These are phyloP conservation scores for Labroides dimidiatus DNA, from an alignment of 2,797 vertebrate species.

Conservation along the genomic window DNA sequence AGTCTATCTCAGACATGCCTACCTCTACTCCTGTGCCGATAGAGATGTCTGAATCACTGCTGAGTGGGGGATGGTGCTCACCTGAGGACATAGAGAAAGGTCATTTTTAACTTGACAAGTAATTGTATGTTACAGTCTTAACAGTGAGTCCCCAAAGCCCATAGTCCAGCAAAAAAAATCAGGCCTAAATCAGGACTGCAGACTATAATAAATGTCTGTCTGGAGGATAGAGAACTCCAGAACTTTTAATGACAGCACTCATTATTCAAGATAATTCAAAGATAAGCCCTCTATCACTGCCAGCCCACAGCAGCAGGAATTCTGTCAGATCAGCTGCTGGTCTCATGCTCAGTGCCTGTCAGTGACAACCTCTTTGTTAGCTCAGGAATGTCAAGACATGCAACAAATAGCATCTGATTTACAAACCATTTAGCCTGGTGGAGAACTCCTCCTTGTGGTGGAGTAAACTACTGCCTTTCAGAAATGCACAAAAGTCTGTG, in stretches of 20 bases:
- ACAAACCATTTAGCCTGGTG: slow-evolving; percentile 21
- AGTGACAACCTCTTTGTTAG: slow-evolving; percentile 28
- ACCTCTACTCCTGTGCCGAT: slow-evolving; percentile 89
- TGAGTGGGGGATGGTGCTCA: slow-evolving; percentile 90
- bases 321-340: slow-evolving; percentile 43
- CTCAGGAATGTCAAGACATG: slow-evolving; percentile 15
- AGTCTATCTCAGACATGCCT: slow-evolving; percentile 88
- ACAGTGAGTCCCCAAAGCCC: not conserved
- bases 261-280: slow-evolving; percentile 47
- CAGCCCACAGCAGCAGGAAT: slow-evolving; percentile 11
- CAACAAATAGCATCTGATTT: slow-evolving; percentile 34
- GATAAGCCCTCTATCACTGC: slow-evolving; percentile 14
- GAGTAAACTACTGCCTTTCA: slow-evolving; percentile 17
- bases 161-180: not conserved
- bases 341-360: slow-evolving; percentile 29
- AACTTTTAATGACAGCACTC: slow-evolving; percentile 20
- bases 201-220: not conserved
- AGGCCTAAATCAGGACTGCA: not conserved
- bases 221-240: slow-evolving; percentile 29
- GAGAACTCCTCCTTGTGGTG: not conserved
- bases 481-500: slow-evolving; percentile 18
- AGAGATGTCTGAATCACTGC: slow-evolving; percentile 93
- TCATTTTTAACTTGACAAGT: slow-evolving; percentile 2
- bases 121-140: not conserved
- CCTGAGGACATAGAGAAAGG: slow-evolving; percentile 79